These are phyloP conservation scores for Drosophila sproati DNA, from an alignment of 1,140 invertebrate species.

Conservation along the genomic window DNA sequence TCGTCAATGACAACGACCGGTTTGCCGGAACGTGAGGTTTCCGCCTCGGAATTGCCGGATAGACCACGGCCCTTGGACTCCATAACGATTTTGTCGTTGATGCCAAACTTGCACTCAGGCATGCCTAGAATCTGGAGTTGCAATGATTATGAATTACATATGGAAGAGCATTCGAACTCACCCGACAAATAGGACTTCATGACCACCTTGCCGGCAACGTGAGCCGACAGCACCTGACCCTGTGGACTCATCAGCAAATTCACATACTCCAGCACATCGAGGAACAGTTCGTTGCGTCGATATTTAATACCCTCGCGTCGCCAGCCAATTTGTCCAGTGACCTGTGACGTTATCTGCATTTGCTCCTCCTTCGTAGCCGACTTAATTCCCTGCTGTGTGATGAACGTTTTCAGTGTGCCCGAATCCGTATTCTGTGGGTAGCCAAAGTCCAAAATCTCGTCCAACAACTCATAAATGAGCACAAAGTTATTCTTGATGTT, in stretches of 20 bases:
- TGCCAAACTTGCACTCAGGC: conserved; percentile 99
- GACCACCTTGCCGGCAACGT: conserved; percentile 99
- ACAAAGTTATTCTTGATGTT: conserved; percentile 99
- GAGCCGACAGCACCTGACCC: conserved; percentile 99
- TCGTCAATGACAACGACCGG: conserved; percentile 99
- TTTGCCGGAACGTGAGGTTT: conserved; percentile 94
- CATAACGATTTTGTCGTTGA: conserved; percentile 99
- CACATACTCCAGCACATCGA: conserved; percentile 99
- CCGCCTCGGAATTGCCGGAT: conserved; percentile 91
- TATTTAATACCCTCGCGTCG: conserved; percentile 99
- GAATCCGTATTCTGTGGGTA: conserved; percentile 99
- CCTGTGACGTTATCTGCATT: conserved; percentile 99
- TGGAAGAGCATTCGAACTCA: conserved; percentile 21
- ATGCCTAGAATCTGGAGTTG: conserved; percentile 87
- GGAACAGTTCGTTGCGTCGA: conserved; percentile 98
- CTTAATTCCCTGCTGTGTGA: conserved; percentile 99
- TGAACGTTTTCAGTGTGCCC: conserved; percentile 99
- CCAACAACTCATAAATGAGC: conserved; percentile 98
- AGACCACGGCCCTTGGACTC: conserved; percentile 95
- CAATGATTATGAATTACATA: background rate
- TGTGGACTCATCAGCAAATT: conserved; percentile 99
- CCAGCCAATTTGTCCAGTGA: conserved; percentile 99
- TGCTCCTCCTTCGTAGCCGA: conserved; percentile 99
- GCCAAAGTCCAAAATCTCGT: conserved; percentile 99
- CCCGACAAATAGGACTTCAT: conserved; percentile 99